These are phyloP conservation scores for Solenodon paradoxus DNA, from an alignment of 2,113 vertebrate species.

Conservation along the genomic window DNA sequence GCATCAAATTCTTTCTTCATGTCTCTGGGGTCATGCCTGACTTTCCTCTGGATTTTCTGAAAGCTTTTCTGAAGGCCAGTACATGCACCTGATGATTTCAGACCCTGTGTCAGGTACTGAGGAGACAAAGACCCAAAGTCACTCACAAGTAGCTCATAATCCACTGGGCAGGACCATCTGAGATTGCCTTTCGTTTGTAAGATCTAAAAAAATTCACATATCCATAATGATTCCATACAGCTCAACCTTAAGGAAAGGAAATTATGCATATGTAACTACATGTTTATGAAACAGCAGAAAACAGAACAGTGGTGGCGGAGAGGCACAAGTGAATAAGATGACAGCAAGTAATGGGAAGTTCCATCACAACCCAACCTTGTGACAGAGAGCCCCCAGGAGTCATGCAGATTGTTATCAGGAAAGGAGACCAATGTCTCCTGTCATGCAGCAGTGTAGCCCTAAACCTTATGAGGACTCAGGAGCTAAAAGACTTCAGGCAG, in stretches of 20 bases:
- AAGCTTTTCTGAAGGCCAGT: background rate
- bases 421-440: background rate
- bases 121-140: background rate
- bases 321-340: background rate
- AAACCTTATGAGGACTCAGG: too few species aligned
- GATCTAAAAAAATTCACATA: background rate
- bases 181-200: background rate
- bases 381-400: accelerated
- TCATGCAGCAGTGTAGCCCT: accelerated
- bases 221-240: background rate
- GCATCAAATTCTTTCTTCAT: background rate
- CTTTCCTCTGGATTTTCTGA: background rate
- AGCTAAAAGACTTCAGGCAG: too few species aligned
- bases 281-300: background rate
- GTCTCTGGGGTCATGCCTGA: background rate
- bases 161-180: too few species aligned
- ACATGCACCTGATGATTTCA: background rate
- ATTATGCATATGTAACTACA: background rate
- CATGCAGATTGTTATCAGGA: background rate
- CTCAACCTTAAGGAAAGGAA: background rate
- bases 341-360: accelerated
- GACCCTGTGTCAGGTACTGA: background rate
- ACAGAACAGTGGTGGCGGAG: background rate
- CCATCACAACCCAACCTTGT: background rate
- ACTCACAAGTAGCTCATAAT: background rate